These are phyloP conservation scores for Hypanus sabinus DNA, from an alignment of 2,113 vertebrate genomes.

Conservation along the genomic window DNA sequence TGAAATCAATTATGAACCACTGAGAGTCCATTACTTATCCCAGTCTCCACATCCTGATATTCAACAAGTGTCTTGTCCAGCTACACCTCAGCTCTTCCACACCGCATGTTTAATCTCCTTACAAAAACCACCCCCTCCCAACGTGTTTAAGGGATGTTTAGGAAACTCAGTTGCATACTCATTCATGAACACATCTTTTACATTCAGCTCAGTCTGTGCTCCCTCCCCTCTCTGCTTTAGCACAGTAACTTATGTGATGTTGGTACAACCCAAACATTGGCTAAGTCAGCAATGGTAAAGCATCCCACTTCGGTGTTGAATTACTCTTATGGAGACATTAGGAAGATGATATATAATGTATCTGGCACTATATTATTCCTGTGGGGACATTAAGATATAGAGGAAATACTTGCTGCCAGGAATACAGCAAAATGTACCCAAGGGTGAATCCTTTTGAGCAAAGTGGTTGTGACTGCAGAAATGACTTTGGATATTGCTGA, in stretches of 20 bases:
- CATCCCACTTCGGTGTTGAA: background rate
- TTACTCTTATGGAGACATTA: background rate
- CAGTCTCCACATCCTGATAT: too few species aligned
- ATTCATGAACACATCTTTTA: background rate
- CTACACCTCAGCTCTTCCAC: background rate
- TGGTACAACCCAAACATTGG: background rate
- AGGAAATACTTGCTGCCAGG: constrained; percentile 8
- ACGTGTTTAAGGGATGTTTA: background rate
- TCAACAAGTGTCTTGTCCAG: background rate
- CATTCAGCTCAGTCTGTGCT: background rate
- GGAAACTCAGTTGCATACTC: background rate
- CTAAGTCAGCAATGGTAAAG: background rate
- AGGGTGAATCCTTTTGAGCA: background rate
- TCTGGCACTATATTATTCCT: background rate
- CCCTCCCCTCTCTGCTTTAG: background rate
- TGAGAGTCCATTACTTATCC: too few species aligned
- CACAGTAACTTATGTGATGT: background rate
- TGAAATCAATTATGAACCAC: too few species aligned
- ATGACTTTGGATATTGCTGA: background rate
- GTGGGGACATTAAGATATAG: background rate
- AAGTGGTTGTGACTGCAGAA: constrained; percentile 16
- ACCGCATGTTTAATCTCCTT: background rate
- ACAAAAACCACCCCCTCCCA: background rate
- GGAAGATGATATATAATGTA: constrained; percentile 15
- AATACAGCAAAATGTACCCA: background rate